phyloP scores from a whole-genome alignment of 2,113 vertebrate species.

The Antidorcas marsupialis region DNA sequence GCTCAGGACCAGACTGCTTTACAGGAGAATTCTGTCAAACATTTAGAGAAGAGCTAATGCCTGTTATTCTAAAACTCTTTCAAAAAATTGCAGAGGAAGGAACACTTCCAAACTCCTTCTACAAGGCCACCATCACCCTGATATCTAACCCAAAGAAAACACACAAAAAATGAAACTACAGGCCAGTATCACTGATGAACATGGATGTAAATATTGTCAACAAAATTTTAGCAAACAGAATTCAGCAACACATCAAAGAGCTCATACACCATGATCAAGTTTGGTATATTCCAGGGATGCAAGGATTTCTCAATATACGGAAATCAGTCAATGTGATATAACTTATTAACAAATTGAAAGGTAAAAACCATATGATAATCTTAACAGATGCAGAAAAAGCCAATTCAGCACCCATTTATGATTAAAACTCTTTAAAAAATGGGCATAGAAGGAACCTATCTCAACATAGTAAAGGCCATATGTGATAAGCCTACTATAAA shows the following conservation, averaged over 20 bases:
- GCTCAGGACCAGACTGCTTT: neutral
- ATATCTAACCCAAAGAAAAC: neutral
- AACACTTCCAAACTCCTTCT: neutral
- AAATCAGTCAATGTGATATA: neutral
- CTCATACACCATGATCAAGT: neutral
- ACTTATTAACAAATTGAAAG: neutral
- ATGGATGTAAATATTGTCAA: neutral
- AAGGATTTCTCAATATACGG: neutral
- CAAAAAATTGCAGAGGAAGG: neutral
- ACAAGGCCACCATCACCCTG: rapidly evolving
- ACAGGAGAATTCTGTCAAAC: neutral
- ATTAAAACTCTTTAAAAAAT: neutral
- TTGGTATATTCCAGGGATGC: neutral
- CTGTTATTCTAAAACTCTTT: neutral
- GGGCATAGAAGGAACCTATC: neutral
- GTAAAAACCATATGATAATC: neutral
- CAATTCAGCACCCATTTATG: neutral
- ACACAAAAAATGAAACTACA: neutral
- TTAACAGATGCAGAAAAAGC: neutral
- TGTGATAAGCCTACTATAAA: rapidly evolving
- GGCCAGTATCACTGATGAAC: neutral
- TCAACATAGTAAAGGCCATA: neutral
- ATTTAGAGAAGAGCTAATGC: neutral
- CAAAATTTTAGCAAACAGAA: neutral
- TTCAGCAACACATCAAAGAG: neutral